Base-by-base conservation (phyloP, 2,888 invertebrate genomes). In the Baccha elongata region DNA sequence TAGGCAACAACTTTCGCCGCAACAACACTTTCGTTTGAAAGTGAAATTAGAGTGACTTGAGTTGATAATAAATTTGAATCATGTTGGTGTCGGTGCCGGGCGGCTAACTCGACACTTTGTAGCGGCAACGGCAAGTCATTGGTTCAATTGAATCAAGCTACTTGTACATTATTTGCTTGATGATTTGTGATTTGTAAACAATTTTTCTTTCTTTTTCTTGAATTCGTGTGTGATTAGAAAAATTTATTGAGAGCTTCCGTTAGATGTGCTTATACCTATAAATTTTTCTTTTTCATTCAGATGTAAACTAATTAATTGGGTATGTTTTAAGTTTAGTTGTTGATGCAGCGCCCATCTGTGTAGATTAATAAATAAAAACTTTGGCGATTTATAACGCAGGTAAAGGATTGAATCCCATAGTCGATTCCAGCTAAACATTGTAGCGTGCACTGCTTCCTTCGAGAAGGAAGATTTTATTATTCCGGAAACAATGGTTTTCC, bases 21-120 rank as follows among this genome's bases (percentile, higher is more conserved):
- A 17, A 29, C 60, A 60, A 74, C 50, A 74, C 74, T 74, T 74
- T 80, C 80, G 50, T 48, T 80, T 35, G 40, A 80, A 80, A 80
- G 74, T 80, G 69, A 74, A 80, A 69, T 80, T 74, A 80, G 74
- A 69, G 62, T 80, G 79, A 74, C 68, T 69, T 68, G 79, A 74
- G 74, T 69, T 68, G 68, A 80, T 73, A 79, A 79, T 73, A 79
- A 79, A 79, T 79, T 80, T 74, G 26, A 73, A 69, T 48, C 64
- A 74, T 74, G 74, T 64, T 69, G 23, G 42, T 44, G 60, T 23
- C 23, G 44, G 44, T 29, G 29, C 60, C 42, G 60, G 60, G n/a
- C 60, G 11, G 26, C 29, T n/a, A 13, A 13, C 37, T 3, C 5
- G 37, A 32, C 29, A 1, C 8, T 7, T 4, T 8, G 48, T 19